Percentiles rank a stretch among this genome's conserved stretches.
These are phyloP conservation scores for Montipora capricornis DNA, from an alignment of 64 coral and sea anemone genomes.

Conservation along the genomic window DNA sequence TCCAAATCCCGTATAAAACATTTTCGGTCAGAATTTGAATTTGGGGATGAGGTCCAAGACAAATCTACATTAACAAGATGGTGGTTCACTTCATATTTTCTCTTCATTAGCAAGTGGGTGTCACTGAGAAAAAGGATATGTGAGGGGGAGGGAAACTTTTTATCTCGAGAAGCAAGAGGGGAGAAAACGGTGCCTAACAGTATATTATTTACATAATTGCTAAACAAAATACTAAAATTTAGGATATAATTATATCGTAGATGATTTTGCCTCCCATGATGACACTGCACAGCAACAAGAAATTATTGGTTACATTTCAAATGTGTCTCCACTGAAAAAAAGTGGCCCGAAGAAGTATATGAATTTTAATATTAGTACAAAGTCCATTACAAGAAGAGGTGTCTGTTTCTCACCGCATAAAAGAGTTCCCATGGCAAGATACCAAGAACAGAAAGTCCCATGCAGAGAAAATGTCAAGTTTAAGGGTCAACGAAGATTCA, in stretches of 20 bases:
- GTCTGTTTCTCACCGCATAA: slow-evolving; percentile 73
- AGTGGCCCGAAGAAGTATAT: slow-evolving; percentile 58
- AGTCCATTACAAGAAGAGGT: slow-evolving; percentile 52
- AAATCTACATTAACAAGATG: not conserved
- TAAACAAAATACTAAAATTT: no score
- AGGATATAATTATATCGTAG: no score
- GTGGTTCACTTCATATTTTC: not conserved
- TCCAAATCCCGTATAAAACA: not conserved
- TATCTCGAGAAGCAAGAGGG: not conserved
- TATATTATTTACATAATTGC: no score
- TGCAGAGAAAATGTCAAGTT: slow-evolving; percentile 34
- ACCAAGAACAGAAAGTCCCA: slow-evolving; percentile 65
- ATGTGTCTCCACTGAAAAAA: slow-evolving; percentile 63
- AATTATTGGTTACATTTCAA: slow-evolving; percentile 54
- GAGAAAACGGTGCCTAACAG: not conserved
- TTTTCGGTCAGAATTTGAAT: not conserved
- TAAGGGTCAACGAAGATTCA: slow-evolving; percentile 27
- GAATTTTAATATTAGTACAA: slow-evolving; percentile 59
- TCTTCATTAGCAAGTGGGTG: not conserved
- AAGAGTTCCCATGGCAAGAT: not conserved
- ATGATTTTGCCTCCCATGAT: no score
- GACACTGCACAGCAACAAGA: no score
- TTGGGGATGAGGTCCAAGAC: not conserved
- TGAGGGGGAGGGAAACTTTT: not conserved
- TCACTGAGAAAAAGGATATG: not conserved